Percentiles rank a stretch among this genome's conserved stretches.
Conservation (phyloP, 1,140 invertebrate species). For the Pogonomyrmex barbatus region DNA sequence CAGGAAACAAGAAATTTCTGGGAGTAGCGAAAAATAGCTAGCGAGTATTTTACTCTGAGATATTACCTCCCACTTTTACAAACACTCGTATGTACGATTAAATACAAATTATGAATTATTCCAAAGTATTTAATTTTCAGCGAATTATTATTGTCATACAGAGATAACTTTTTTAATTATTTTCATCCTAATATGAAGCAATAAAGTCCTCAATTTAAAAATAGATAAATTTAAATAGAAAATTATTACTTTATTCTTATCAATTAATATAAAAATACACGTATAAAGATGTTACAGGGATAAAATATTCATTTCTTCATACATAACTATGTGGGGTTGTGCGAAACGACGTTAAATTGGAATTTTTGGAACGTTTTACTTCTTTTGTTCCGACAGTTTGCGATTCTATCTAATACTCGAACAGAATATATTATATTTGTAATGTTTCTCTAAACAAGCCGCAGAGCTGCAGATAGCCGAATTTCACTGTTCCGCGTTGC, state of each 20-base stretch:
- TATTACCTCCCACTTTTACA: not conserved
- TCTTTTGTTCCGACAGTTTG: not conserved
- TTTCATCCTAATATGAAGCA: not conserved
- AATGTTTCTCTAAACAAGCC: not conserved
- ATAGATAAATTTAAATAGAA: not conserved
- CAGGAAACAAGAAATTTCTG: conserved; percentile 70
- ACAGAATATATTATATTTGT: not conserved
- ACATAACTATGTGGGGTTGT: not conserved
- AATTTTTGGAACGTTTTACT: not conserved
- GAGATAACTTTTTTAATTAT: not conserved
- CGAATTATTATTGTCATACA: not conserved
- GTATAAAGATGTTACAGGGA: not conserved
- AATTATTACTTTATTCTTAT: not conserved
- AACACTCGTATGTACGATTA: not conserved
- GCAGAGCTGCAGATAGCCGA: not conserved
- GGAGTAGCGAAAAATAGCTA: conserved; percentile 51
- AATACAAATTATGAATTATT: conserved; percentile 30
- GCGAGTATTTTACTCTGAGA: not conserved
- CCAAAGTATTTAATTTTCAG: not conserved
- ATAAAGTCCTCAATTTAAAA: not conserved
- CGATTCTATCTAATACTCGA: not conserved
- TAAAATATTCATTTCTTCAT: not conserved
- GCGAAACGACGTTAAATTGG: not conserved
- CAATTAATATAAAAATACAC: not conserved
- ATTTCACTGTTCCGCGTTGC: not conserved